phyloP scores from a whole-genome alignment of 1,140 invertebrate genomes.

The Nomia melanderi region DNA sequence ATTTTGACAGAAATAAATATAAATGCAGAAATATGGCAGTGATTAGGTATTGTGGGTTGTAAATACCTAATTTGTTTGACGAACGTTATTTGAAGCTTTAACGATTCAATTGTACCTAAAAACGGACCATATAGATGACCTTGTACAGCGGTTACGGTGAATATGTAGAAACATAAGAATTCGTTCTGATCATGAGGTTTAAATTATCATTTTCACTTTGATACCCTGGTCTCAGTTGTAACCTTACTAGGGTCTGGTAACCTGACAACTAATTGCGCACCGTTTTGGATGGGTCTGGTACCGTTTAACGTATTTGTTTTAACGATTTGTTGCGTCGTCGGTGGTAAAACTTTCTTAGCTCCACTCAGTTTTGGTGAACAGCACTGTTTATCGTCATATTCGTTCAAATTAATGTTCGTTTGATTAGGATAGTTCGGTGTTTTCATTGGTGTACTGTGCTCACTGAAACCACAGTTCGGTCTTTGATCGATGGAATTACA shows the following conservation, averaged over 20 bases:
- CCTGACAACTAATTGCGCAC: slow-evolving; percentile 75
- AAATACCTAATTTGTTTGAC: slow-evolving; percentile 25
- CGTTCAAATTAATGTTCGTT: slow-evolving; percentile 63
- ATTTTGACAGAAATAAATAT: slow-evolving; percentile 57
- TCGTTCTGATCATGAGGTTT: not conserved
- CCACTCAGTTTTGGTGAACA: slow-evolving; percentile 75
- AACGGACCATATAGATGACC: slow-evolving; percentile 25
- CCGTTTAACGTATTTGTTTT: slow-evolving; percentile 58
- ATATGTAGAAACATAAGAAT: slow-evolving; percentile 32
- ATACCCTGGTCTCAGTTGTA: slow-evolving; percentile 72
- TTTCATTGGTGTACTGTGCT: slow-evolving; percentile 59
- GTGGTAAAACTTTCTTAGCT: slow-evolving; percentile 72
- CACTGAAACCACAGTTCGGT: slow-evolving; percentile 47
- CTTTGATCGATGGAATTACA: slow-evolving; percentile 58
- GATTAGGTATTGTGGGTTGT: slow-evolving; percentile 39
- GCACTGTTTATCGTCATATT: slow-evolving; percentile 72
- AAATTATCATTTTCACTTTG: slow-evolving; percentile 62
- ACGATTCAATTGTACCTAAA: slow-evolving; percentile 16
- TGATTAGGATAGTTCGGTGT: slow-evolving; percentile 53
- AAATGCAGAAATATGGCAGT: slow-evolving; percentile 52
- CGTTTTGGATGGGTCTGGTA: slow-evolving; percentile 71
- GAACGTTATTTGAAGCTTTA: slow-evolving; percentile 13
- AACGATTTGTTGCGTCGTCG: slow-evolving; percentile 42
- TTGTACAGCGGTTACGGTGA: slow-evolving; percentile 26
- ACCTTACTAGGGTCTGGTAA: slow-evolving; percentile 75